Base-by-base conservation (phyloP, 2,113 vertebrate genomes). In the Aegotheles bennettii region DNA sequence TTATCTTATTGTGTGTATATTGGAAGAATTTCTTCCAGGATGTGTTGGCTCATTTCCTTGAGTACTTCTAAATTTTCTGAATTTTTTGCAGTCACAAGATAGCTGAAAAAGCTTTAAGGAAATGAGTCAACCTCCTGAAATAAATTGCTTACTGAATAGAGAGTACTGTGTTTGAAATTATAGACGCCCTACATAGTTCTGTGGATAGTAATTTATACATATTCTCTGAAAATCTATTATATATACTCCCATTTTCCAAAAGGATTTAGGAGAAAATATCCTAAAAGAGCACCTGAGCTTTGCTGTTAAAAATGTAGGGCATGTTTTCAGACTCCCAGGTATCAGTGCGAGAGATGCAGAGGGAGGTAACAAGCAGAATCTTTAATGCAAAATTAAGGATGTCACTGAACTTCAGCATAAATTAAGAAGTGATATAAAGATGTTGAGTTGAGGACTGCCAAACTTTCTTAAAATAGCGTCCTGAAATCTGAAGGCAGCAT, bases 11-110 rank as follows among this genome's bases (percentile, higher is more conserved):
- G 93, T 93, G 57, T 90, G 60, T 87, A 68, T 76, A 91, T 87
- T 96, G 94, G 89, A 92, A 90, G 86, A 77, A 83, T 96, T 97
- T 94, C 91, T 97, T 96, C 92, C 97, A 97, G 97, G 97, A 97
- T 97, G 97, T 97, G 96, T 97, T 97, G 96, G 93, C 96, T 97
- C 94, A 97, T 98, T 98, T 98, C 97, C 97, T 98, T 97, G 94
- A 97, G 93, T 90, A 91, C 93, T 95, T 97, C 89, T 95, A 92
- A 97, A 95, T 88, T 87, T 97, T 90, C 88, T 45, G 91, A 63
- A 80, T 96, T 96, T 96, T 97, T 94, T 96, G 97, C 89, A 94
- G 94, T 95, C 92, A 97, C 57, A 96, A 97, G 93, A 97, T 95
- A 97, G 92, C 95, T 93, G 57, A 90, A 97, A 95, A 96, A 93